These are phyloP conservation scores for Camponotus vicinus DNA, from an alignment of 1,140 invertebrate genomes.

Conservation along the genomic window DNA sequence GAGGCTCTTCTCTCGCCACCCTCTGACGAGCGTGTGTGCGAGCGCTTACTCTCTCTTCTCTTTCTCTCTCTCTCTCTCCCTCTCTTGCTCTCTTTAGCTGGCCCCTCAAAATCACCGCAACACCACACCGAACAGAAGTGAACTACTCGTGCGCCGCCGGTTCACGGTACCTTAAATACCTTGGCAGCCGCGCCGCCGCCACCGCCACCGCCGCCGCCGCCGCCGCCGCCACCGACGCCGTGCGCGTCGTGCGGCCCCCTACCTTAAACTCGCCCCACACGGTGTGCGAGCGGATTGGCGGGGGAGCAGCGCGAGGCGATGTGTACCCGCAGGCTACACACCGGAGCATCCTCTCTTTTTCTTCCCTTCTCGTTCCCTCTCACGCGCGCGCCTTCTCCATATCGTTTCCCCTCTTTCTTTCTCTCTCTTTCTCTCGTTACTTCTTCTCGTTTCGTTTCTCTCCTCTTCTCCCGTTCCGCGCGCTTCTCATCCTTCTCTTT, in stretches of 20 bases:
- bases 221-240: slow-evolving; percentile 68
- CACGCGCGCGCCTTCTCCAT: slow-evolving; percentile 64
- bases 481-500: slow-evolving; percentile 44
- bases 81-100: slow-evolving; percentile 66
- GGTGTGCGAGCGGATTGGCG: slow-evolving; percentile 82
- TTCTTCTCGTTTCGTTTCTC: slow-evolving; percentile 17
- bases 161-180: slow-evolving; percentile 87
- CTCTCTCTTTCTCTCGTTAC: slow-evolving; percentile 33
- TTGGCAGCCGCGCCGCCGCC: slow-evolving; percentile 81
- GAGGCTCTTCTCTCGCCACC: slow-evolving; percentile 63
- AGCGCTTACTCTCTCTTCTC: slow-evolving; percentile 50
- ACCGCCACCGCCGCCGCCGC: slow-evolving; percentile 43
- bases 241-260: slow-evolving; percentile 76
- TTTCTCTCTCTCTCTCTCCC: slow-evolving; percentile 50
- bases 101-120: slow-evolving; percentile 81
- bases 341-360: slow-evolving; percentile 69
- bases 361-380: slow-evolving; percentile 37
- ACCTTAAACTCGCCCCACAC: slow-evolving; percentile 79
- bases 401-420: slow-evolving; percentile 60
- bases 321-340: slow-evolving; percentile 74
- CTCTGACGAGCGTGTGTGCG: slow-evolving; percentile 52
- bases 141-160: slow-evolving; percentile 86
- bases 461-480: slow-evolving; percentile 1
- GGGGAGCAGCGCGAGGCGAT: slow-evolving; percentile 79
- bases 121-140: slow-evolving; percentile 85